Evolutionary conservation across 2,113 vertebrate species (phyloP).

Genomic region (Lota lota): DNA sequence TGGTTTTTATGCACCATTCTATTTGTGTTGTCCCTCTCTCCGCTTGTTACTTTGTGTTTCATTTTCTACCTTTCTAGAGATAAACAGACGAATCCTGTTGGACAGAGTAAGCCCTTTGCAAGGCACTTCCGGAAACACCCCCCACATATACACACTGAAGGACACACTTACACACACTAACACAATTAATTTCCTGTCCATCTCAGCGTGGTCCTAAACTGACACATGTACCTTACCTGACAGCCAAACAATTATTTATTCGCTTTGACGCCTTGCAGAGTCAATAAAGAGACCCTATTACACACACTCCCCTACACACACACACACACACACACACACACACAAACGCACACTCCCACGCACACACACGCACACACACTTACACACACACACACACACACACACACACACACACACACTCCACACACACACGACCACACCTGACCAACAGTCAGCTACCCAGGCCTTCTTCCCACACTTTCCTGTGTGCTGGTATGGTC

Average conservation of each 20-base stretch:
- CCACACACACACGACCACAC: background rate
- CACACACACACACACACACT: too few species aligned
- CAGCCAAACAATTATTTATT: constrained; percentile 70
- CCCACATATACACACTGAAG: constrained; percentile 23
- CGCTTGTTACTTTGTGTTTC: background rate
- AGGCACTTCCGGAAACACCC: constrained; percentile 3
- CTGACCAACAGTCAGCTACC: background rate
- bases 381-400: too few species aligned
- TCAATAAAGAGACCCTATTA: constrained; percentile 44
- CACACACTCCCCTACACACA: background rate
- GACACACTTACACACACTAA: constrained; percentile 21
- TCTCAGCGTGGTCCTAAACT: constrained; percentile 43
- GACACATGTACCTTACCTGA: constrained; percentile 72
- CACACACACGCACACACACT: too few species aligned
- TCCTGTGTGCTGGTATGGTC: constrained; percentile 35
- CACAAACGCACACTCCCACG: too few species aligned
- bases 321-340: too few species aligned
- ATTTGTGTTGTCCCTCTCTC: background rate
- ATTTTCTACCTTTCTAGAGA: constrained; percentile 24
- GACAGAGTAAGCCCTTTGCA: constrained; percentile 22
- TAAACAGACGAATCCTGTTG: constrained; percentile 54
- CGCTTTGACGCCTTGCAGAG: constrained; percentile 66
- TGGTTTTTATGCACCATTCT: constrained; percentile 28
- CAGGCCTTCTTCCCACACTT: constrained; percentile 52
- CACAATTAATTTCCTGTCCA: constrained; percentile 59